Conservation (phyloP, 1,140 invertebrate species). For the Drosophila bifasciata region DNA sequence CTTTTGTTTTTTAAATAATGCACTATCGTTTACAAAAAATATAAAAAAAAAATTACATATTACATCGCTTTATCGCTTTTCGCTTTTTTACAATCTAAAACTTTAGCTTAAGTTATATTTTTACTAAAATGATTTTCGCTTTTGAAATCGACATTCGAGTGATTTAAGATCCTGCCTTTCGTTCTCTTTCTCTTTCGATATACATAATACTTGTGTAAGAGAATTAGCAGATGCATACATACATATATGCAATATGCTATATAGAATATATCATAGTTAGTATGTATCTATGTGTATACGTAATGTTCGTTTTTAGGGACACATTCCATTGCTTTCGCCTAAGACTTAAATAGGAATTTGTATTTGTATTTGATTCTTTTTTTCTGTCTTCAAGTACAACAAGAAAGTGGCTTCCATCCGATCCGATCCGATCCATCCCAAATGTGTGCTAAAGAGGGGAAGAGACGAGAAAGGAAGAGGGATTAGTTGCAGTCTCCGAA, state of each 20-base stretch:
- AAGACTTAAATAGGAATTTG: constrained; percentile 69
- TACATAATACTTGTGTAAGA: constrained; percentile 73
- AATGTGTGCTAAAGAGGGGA: background rate
- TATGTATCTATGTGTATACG: background rate
- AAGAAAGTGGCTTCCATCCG: too few relatives aligned
- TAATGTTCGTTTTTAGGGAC: constrained; percentile 11
- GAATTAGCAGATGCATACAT: constrained; percentile 50
- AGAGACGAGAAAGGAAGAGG: background rate
- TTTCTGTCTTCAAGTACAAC: background rate
- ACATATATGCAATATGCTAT: background rate
- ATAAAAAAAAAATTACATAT: constrained; percentile 2
- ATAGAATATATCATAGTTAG: too few relatives aligned
- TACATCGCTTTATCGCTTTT: constrained; percentile 18
- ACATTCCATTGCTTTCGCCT: constrained; percentile 20
- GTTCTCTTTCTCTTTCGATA: constrained; percentile 23
- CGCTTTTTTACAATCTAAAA: constrained; percentile 56
- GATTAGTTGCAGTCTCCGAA: background rate
- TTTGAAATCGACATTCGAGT: background rate
- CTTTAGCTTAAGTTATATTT: constrained; percentile 53
- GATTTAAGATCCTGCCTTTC: constrained; percentile 1
- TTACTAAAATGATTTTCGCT: constrained; percentile 30
- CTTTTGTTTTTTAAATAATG: constrained; percentile 31
- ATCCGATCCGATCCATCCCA: too few relatives aligned
- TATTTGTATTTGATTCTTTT: constrained; percentile 8
- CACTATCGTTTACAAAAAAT: constrained; percentile 39